Percentiles rank a stretch among this genome's conserved stretches.
Evolutionary conservation across 2,888 invertebrate genomes (phyloP).

Genomic region (Arrhopalites spinosus): DNA sequence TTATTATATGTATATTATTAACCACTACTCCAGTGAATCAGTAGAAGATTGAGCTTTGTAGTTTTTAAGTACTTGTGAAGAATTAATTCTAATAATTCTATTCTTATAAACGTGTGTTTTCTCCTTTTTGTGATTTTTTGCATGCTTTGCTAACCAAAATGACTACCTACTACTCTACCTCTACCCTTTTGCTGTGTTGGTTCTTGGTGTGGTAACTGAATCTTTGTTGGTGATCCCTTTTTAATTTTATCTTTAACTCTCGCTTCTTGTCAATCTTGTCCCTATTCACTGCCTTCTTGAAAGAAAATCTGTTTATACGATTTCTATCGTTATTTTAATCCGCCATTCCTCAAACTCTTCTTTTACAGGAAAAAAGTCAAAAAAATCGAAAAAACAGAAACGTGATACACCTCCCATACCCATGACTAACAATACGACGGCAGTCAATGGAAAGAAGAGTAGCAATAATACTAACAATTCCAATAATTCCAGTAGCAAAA

Average conservation of each 20-base stretch:
- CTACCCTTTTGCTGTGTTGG: neutral
- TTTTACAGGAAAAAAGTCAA: slow-evolving; percentile 15
- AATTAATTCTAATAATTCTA: slow-evolving; percentile 9
- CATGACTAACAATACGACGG: neutral
- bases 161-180: slow-evolving; percentile 12
- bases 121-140: slow-evolving; percentile 30
- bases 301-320: slow-evolving; percentile 29
- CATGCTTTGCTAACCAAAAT: slow-evolving; percentile 33
- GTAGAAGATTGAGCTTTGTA: slow-evolving; percentile 14
- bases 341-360: slow-evolving; percentile 8
- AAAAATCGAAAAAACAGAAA: slow-evolving; percentile 16
- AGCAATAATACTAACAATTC: neutral
- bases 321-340: slow-evolving; percentile 23
- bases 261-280: neutral
- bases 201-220: slow-evolving; percentile 20
- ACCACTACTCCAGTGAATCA: slow-evolving; percentile 1
- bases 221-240: slow-evolving; percentile 19
- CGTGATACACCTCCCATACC: neutral
- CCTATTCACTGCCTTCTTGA: neutral
- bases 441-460: slow-evolving; percentile 26
- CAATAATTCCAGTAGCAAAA: neutral
- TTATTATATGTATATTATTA: slow-evolving; percentile 4
- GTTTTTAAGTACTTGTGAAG: neutral
- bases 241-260: neutral
- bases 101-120: slow-evolving; percentile 34